Evolutionary conservation across 2,797 vertebrate genomes (phyloP).

Genomic region (Momotus momota): DNA sequence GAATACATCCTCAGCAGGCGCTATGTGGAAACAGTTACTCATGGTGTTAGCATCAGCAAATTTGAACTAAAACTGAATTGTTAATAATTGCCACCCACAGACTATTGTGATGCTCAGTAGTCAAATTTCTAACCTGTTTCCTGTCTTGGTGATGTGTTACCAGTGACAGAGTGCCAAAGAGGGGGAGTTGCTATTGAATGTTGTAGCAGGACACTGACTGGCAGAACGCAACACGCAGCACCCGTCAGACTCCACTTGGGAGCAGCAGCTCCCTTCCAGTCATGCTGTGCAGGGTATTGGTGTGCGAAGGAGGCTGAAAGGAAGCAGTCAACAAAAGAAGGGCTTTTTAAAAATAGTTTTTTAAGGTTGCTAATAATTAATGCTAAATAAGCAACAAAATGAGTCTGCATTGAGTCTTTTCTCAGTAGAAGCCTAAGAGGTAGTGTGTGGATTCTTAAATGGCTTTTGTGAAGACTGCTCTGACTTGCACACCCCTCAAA

Average conservation of each 20-base stretch:
- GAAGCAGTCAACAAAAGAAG: neutral
- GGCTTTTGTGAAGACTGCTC: neutral
- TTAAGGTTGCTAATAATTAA: neutral
- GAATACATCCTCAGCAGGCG: neutral
- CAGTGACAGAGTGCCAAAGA: neutral
- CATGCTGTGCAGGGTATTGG: neutral
- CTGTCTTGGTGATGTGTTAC: neutral
- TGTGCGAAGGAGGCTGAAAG: neutral
- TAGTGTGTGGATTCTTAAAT: neutral
- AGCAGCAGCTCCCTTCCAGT: conserved; percentile 52
- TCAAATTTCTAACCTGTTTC: neutral
- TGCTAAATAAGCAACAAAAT: neutral
- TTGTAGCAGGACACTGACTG: neutral
- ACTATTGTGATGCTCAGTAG: neutral
- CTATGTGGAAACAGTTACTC: neutral
- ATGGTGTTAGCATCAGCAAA: neutral
- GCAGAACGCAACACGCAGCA: neutral
- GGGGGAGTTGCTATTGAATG: neutral
- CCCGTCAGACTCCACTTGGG: conserved; percentile 22
- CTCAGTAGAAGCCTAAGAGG: neutral
- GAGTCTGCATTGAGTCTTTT: neutral
- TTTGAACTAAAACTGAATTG: neutral
- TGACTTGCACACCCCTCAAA: neutral
- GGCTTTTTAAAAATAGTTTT: neutral
- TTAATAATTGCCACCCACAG: neutral